Evolutionary conservation across 2,888 invertebrate species (phyloP).

Genomic region (Dynastes hyllus): DNA sequence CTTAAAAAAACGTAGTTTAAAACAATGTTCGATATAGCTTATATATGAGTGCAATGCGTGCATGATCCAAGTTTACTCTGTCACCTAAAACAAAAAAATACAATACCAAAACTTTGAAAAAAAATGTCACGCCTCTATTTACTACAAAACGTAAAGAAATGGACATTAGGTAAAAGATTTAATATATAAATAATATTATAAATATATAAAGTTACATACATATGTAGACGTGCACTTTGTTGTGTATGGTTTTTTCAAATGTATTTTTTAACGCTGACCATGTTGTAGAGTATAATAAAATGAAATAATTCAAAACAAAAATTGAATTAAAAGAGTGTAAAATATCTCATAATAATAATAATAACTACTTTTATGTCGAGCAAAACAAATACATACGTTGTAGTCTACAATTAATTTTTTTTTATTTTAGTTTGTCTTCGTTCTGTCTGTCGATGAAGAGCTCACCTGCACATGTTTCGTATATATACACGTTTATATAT

Average conservation of each 20-base stretch:
- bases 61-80: conserved; percentile 52
- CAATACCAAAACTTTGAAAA: conserved; percentile 29
- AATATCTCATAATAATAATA: conserved; percentile 48
- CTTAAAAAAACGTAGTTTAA: conserved; percentile 61
- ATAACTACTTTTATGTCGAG: conserved; percentile 33
- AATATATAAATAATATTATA: conserved; percentile 52
- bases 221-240: conserved; percentile 56
- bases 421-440: conserved; percentile 43
- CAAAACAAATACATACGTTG: conserved; percentile 40
- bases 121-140: conserved; percentile 53
- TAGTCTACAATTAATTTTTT: conserved; percentile 38
- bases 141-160: conserved; percentile 49
- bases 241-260: conserved; percentile 51
- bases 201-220: conserved; percentile 52
- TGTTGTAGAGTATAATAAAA: conserved; percentile 47
- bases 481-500: conserved; percentile 8
- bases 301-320: conserved; percentile 25
- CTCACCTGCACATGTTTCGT: conserved; percentile 46
- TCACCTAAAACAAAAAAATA: conserved; percentile 46
- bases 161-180: conserved; percentile 52
- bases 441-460: conserved; percentile 43
- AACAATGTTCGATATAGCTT: conserved; percentile 65
- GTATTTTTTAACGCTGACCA: conserved; percentile 52
- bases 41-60: conserved; percentile 64
- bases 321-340: conserved; percentile 48